Evolutionary conservation across 1,140 invertebrate genomes (phyloP), one percentile per base, ranked within the genome.

Genomic region (Sitophilus oryzae): DNA sequence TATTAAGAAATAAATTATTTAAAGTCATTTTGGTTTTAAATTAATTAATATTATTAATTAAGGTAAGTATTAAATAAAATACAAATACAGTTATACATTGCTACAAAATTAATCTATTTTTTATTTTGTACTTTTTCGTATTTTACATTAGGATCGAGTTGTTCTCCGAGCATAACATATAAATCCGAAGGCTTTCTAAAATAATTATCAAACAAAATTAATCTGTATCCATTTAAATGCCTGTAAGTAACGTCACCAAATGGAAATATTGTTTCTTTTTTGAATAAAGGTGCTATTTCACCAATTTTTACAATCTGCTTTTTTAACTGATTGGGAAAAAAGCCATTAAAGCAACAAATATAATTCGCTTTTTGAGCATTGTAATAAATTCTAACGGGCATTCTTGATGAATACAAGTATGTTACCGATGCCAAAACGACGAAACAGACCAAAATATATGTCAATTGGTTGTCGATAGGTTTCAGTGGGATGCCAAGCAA

Each of bases 91-190:
- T n/a, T n/a, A n/a, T n/a, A n/a, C n/a, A n/a, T n/a, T n/a, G n/a
- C n/a, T n/a, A n/a, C n/a, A n/a, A n/a, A n/a, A n/a, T n/a, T n/a
- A n/a, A n/a, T n/a, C n/a, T n/a, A n/a, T n/a, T n/a, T n/a, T n/a
- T n/a, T 69, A 72, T 45, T 74, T 69, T 45, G 74, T 75, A 37
- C 52, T 23, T 45, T 8, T 2, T 51, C 11, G 19, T 52, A 38
- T 9, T 34, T 15, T 36, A 36, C 23, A 42, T 52, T 25, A 19
- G 49, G 49, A 30, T 52, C 53, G 14, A 21, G 58, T 36, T 63
- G 56, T 48, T 51, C 47, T 10, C 65, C 61, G 14, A 67, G 43
- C 62, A 70, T 65, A 23, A 62, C 58, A 52, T 62, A 56, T 21
- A 66, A 57, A 56, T 70, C 68, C 22, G 53, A 41, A 40, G 66